Evolutionary conservation across 1,140 invertebrate species (phyloP).

Genomic region (Sycobia sp.): DNA sequence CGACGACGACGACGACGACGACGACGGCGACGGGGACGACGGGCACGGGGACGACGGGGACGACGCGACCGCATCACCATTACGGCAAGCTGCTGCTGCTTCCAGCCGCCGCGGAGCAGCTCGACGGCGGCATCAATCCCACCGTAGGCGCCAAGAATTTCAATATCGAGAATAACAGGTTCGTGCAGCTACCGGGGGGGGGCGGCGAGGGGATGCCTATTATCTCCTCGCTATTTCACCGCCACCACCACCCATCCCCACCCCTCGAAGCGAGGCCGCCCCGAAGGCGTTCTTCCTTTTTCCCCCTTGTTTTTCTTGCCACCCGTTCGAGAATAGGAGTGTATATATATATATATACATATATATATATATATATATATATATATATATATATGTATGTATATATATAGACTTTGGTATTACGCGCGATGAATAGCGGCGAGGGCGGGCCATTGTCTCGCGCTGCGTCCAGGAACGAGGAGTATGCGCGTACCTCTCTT

Average conservation of each 20-base stretch:
- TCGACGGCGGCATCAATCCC: constrained; percentile 61
- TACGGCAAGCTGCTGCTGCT: constrained; percentile 60
- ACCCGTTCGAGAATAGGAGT: too few species aligned
- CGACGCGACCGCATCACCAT: constrained; percentile 17
- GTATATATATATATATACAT: too few species aligned
- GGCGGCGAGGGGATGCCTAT: background rate
- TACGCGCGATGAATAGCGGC: too few species aligned
- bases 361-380: too few species aligned
- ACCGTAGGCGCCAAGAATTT: constrained; percentile 62
- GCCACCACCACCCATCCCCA: background rate
- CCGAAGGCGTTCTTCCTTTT: too few species aligned
- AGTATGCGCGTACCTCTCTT: too few species aligned
- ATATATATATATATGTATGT: too few species aligned
- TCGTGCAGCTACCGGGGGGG: constrained; percentile 22
- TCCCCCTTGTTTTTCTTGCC: too few species aligned
- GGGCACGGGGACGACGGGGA: constrained; percentile 25
- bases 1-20: constrained; percentile 65
- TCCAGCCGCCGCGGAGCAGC: constrained; percentile 55
- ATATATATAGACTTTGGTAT: too few species aligned
- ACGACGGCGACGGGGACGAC: constrained; percentile 53
- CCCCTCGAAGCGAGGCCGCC: too few species aligned
- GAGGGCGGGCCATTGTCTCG: too few species aligned
- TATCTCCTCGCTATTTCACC: background rate
- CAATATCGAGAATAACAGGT: constrained; percentile 64
- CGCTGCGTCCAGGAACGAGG: too few species aligned